phyloP scores from a whole-genome alignment of 2,888 invertebrate species.

The Pediacus dermestoides region DNA sequence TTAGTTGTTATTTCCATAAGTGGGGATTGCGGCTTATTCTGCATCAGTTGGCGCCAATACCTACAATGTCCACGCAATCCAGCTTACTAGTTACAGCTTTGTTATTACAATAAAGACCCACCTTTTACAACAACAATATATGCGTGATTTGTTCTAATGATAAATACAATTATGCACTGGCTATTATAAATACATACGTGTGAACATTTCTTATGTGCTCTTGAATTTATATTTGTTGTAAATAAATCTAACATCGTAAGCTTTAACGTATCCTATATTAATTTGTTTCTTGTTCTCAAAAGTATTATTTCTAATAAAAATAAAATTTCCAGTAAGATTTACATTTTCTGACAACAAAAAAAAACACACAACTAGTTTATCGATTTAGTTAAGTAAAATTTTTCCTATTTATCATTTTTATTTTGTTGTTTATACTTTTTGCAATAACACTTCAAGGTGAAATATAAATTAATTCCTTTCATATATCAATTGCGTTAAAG shows the following conservation, averaged over 20 bases:
- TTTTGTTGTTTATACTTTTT: neutral
- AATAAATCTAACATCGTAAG: slow-evolving; percentile 2
- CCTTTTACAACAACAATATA: slow-evolving; percentile 1
- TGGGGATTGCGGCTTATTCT: too few relatives aligned
- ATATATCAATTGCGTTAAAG: slow-evolving; percentile 8
- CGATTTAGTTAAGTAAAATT: slow-evolving; percentile 16
- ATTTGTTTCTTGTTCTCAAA: too few relatives aligned
- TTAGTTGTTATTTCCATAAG: slow-evolving; percentile 2
- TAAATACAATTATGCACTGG: neutral
- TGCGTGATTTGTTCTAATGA: slow-evolving; percentile 2
- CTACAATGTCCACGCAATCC: slow-evolving; percentile 1
- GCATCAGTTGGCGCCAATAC: neutral
- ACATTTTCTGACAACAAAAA: neutral
- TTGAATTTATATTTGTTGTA: neutral
- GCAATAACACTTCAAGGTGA: slow-evolving; percentile 8
- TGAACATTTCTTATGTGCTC: too few relatives aligned
- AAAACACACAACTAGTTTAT: neutral
- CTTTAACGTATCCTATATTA: too few relatives aligned
- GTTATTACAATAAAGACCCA: slow-evolving; percentile 1
- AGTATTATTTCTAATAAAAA: too few relatives aligned
- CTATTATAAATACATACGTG: neutral
- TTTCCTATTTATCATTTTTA: slow-evolving; percentile 13
- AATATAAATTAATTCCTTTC: slow-evolving; percentile 3
- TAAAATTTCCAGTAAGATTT: neutral
- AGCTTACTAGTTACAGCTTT: too few relatives aligned